Conservation (phyloP, 2,113 vertebrate species). For the Mustelus asterias region DNA sequence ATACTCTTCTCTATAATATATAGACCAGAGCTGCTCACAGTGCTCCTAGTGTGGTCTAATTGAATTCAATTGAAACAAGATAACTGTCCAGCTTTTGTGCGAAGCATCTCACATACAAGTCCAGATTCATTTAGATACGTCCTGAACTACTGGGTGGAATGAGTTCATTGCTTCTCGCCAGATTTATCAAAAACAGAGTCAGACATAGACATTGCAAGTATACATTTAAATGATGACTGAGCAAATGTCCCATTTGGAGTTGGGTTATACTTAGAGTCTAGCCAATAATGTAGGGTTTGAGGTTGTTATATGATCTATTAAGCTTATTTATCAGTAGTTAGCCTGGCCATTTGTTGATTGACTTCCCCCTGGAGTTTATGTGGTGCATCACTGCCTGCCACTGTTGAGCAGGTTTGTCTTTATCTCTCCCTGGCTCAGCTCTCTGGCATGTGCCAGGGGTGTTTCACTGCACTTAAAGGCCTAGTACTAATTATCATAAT, state of each 20-base stretch:
- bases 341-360: neutral
- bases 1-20: no score
- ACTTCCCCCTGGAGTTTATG: neutral
- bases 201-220: conserved; percentile 8
- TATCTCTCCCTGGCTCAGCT: neutral
- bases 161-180: neutral
- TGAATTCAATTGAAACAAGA: neutral
- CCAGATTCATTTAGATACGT: neutral
- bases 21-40: no score
- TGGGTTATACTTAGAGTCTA: conserved; percentile 30
- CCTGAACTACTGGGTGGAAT: neutral
- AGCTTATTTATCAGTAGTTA: conserved; percentile 16
- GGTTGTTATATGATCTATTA: neutral
- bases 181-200: neutral
- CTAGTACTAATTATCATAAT: neutral
- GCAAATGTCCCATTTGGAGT: neutral
- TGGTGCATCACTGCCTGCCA: neutral
- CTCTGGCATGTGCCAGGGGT: neutral
- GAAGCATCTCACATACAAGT: neutral
- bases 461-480: neutral
- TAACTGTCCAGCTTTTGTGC: neutral
- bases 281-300: conserved; percentile 4
- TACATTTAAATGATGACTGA: neutral
- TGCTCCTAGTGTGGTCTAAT: neutral
- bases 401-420: neutral